Base-by-base conservation (phyloP, 1,140 invertebrate genomes). In the Tribolium madens region DNA sequence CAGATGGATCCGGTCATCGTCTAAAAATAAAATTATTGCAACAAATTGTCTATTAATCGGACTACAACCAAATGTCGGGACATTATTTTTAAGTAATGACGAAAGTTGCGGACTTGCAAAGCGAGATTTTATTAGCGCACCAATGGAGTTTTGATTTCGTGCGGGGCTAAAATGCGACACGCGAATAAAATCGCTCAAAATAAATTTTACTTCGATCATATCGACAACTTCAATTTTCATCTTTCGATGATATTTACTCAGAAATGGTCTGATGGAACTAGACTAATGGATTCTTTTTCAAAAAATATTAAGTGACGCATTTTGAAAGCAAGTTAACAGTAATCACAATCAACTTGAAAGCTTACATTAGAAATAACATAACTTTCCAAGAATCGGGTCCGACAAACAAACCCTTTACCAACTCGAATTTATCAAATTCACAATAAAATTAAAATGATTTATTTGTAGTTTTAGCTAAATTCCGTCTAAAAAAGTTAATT, bases 21-120 rank as follows among this genome's bases (percentile, higher is more conserved):
- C 57, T 64, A 64, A 64, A 64, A 64, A 64, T 64, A 64, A 64
- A 64, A 64, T 64, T 57, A 57, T 33, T 64, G 57, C 57, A 64
- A 64, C 26, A 33, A 64, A 64, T 64, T 33, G 17, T 3, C 26
- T 1, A 64, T 64, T 64, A 64, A 33, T 64, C n/a, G 52, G 15
- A 21, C 12, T 10, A 60, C 57, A 14, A 33, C 21, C 21, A 14
- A 64, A 64, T 64, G 52, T 57, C 52, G 9, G 7, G 17, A 57
- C 52, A 57, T 57, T 57, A 57, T 52, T 52, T 47, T 52, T 52
- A 52, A 52, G 10, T 57, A 57, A 57, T 21, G 52, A 57, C 52
- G 10, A 57, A 15, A 52, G 12, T 52, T 13, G 17, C 17, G 50
- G 48, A 13, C 50, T 15, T 15, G 50, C 50, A 26, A 26, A 26